Evolutionary conservation across 1,140 invertebrate genomes (phyloP), one percentile per base, ranked within the genome.

Genomic region (Drosophila bifasciata): DNA sequence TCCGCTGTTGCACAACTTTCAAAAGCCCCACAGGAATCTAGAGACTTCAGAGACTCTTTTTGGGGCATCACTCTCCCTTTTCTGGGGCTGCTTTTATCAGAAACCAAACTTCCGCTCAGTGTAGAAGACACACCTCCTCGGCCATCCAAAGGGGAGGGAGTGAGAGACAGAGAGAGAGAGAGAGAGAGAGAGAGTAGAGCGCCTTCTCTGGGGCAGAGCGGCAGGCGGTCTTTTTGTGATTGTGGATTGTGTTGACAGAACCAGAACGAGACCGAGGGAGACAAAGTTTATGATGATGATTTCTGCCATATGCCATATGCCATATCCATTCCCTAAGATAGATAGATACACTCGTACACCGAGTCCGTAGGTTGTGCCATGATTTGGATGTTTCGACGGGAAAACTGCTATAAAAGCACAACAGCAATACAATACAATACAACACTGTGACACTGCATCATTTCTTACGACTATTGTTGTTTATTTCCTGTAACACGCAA

Each of bases 401-500:
- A 59, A 49, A 32, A 45, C 70, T 28, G 58, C 43, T 58, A 76
- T 80, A 76, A 81, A 76, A 41, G 49, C 68, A 43, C n/a, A n/a
- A n/a, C n/a, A 21, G 19, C 19, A 21, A 2, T 3, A 4, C 19
- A 1, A 21, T 21, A 21, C 19, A 21, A 3, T 0, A 21, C 60
- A 52, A 48, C 45, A 58, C 52, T 57, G 63, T 51, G 48, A 52
- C 3, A 46, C 70, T 79, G 72, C 76, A 79, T 79, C 85, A 79
- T 85, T 86, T 57, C 77, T 68, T 74, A 53, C 32, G 32, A 36
- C 52, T 23, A 28, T 28, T 67, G 17, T 81, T 85, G 83, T 85
- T 86, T 81, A 77, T 81, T 86, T 86, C 83, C 81, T 86, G 81
- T 81, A 67, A 81, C 74, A 75, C 75, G 77, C 81, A 86, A 78